phyloP scores from a whole-genome alignment of 2,888 invertebrate species.

The Clitarchus hookeri region DNA sequence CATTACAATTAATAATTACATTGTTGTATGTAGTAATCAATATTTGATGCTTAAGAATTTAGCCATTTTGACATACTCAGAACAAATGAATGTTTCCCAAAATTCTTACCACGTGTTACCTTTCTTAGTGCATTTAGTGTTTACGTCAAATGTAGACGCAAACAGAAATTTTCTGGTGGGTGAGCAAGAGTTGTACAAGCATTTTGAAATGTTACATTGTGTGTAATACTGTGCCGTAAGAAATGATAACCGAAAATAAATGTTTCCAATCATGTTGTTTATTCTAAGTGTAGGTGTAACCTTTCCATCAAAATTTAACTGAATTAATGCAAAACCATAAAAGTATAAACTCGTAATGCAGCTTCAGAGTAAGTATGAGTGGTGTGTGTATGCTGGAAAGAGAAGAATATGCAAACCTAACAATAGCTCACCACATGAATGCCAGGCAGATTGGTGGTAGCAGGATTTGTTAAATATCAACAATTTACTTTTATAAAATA shows the following conservation, averaged over 20 bases:
- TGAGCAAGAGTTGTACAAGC: background rate
- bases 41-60: constrained; percentile 1
- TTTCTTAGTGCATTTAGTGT: background rate
- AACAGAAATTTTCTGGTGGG: background rate
- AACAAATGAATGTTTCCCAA: background rate
- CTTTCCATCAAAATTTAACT: no score
- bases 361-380: no score
- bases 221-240: background rate
- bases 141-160: background rate
- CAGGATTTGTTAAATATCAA: no score
- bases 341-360: no score
- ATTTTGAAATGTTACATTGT: background rate
- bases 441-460: no score
- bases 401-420: no score
- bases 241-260: constrained; percentile 1
- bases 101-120: background rate
- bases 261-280: background rate
- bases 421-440: no score
- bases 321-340: no score
- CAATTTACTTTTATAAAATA: no score
- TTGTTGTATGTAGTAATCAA: background rate
- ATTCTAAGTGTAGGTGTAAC: no score
- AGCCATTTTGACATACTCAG: background rate
- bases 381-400: no score
- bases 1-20: background rate